These are phyloP conservation scores for Drosophila niveifrons DNA, from an alignment of 2,888 invertebrate species.

Conservation along the genomic window DNA sequence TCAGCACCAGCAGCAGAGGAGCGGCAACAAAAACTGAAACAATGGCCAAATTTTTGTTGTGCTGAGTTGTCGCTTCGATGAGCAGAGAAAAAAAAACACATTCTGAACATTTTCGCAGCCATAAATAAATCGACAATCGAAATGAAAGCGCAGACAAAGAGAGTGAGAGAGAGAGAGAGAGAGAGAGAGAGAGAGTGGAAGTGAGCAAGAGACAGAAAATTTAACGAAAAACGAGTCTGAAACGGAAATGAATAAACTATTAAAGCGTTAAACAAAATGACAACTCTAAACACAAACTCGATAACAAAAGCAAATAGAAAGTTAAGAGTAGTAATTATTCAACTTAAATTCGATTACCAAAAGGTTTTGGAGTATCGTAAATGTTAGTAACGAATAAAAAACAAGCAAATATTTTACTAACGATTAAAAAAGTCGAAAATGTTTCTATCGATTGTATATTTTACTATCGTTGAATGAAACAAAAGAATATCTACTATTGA, in stretches of 20 bases:
- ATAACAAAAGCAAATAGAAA: background rate
- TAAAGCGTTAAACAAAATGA: conserved; percentile 1
- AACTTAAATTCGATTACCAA: background rate
- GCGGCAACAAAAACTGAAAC: background rate
- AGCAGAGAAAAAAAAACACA: conserved; percentile 14
- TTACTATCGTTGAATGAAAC: no score
- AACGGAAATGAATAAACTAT: conserved; percentile 6
- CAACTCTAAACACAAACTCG: background rate
- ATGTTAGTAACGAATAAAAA: no score
- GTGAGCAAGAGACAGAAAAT: background rate
- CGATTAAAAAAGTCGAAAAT: no score
- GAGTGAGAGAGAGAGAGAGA: background rate
- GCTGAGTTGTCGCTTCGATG: conserved; percentile 21
- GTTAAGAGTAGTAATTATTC: background rate
- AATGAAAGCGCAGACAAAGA: conserved; percentile 20
- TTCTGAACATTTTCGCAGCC: conserved; percentile 1
- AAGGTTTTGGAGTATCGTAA: no score
- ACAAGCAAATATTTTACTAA: no score
- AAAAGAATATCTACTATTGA: no score
- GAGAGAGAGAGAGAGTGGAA: background rate
- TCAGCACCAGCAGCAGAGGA: background rate
- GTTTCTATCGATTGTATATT: no score
- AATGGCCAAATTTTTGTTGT: background rate
- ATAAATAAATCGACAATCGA: conserved; percentile 34
- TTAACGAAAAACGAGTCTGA: conserved; percentile 7